Percentiles rank a stretch among this genome's conserved stretches.
Evolutionary conservation across 2,888 invertebrate species (phyloP).

Genomic region (Epsilonema sp.): DNA sequence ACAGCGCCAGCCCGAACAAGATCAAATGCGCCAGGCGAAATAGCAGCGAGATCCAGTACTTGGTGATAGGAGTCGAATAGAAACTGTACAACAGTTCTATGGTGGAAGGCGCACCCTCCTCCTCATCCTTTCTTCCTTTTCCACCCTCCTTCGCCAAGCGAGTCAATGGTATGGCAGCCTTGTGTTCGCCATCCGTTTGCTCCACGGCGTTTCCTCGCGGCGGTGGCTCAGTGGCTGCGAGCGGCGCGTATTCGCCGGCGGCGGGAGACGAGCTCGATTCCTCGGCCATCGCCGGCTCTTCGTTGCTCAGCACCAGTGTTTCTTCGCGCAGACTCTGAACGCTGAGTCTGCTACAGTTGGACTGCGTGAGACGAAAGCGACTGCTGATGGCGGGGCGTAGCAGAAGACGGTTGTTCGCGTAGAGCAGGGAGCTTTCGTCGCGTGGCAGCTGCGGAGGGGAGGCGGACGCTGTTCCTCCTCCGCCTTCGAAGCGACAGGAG

Average conservation of each 20-base stretch:
- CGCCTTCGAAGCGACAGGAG: too few relatives aligned
- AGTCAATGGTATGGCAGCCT: too few relatives aligned
- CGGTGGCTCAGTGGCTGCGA: neutral
- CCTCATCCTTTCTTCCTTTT: neutral
- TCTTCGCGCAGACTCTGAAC: neutral
- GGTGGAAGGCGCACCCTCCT: neutral
- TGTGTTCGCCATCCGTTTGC: too few relatives aligned
- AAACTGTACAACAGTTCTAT: constrained; percentile 18
- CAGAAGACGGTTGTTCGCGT: too few relatives aligned
- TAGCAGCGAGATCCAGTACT: constrained; percentile 32
- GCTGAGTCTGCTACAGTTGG: neutral
- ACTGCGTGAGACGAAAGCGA: neutral
- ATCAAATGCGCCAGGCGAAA: constrained; percentile 19
- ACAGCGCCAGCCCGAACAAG: constrained; percentile 17
- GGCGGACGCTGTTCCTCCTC: neutral
- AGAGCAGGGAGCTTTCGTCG: too few relatives aligned
- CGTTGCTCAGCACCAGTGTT: neutral
- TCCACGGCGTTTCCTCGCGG: too few relatives aligned
- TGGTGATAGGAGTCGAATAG: constrained; percentile 33
- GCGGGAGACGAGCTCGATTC: neutral
- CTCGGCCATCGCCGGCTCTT: neutral
- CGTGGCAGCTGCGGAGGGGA: too few relatives aligned
- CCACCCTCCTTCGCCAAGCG: too few relatives aligned
- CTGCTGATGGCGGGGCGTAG: neutral
- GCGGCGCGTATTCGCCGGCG: neutral